Base-by-base conservation (phyloP, 2,113 vertebrate species). In the Rhynchopsitta pachyrhyncha region DNA sequence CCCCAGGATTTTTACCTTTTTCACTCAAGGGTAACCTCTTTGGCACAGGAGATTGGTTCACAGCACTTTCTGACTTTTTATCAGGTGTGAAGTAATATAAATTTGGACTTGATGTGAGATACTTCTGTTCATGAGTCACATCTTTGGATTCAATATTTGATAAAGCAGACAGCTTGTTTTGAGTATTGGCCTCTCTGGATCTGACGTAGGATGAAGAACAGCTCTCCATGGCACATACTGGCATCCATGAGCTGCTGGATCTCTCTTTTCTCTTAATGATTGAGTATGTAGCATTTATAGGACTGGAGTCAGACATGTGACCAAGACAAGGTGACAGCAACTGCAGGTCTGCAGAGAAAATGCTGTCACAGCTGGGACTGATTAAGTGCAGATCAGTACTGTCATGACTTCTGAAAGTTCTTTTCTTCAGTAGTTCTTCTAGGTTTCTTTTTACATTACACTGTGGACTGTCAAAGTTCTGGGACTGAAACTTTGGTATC, bases 401-500 rank as follows among this genome's bases (percentile, higher is more conserved):
- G 7, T 28, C 59, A 7, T 8, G 28, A 11, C 62, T 93, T 47
- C 93, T 96, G 28, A 95, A 29, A 2, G 96, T 74, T 52, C 97
- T 97, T 47, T 98, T 98, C 95, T 98, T 98, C 84, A 99, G 95
- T 39, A 98, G 95, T 81, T 97, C 98, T 63, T 99, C 98, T 88
- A 99, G 92, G 74, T 98, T 98, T 81, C 96, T 97, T 84, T 97
- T 98, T 15, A 94, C 87, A 31, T 97, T 98, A 16, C 89, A 82
- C 96, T 98, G 98, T 0, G 98, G 98, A 87, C 98, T 98, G 93
- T 99, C 98, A 10, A 98, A 98, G 92, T 96, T 98, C 76, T 59
- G 96, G 28, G 98, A 98, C 17, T 98, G 98, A 46, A 98, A 98
- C 70, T 98, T 99, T 7, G 98, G 98, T 41, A 99, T 99, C 95